Percentiles rank a stretch among this genome's conserved stretches.
These are phyloP conservation scores for Drosophila aldrichi DNA, from an alignment of 2,888 invertebrate genomes.

Conservation along the genomic window DNA sequence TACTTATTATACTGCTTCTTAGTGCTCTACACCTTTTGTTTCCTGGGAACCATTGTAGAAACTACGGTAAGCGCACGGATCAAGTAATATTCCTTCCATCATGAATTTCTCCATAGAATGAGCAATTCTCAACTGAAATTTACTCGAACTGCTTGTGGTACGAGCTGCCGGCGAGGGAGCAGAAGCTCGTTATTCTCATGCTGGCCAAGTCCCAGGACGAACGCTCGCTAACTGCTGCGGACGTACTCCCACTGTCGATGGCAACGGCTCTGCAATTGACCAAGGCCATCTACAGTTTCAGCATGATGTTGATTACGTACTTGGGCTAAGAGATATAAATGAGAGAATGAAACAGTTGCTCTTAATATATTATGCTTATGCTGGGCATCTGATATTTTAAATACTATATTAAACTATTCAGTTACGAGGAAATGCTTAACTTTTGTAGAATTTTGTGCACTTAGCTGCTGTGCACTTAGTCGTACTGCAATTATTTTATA, in stretches of 20 bases:
- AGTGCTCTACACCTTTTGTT: constrained; percentile 70
- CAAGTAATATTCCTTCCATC: not conserved
- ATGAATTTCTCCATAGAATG: constrained; percentile 38
- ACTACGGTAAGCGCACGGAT: constrained; percentile 49
- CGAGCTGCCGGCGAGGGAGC: constrained; percentile 52
- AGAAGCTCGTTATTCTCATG: constrained; percentile 65
- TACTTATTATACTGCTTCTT: constrained; percentile 54
- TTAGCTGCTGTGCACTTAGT: too few relatives aligned
- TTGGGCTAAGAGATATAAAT: constrained; percentile 26
- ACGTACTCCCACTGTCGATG: constrained; percentile 62
- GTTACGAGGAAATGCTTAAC: too few relatives aligned
- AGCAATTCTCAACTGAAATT: constrained; percentile 45
- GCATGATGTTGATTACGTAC: constrained; percentile 64
- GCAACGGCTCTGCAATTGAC: constrained; percentile 62
- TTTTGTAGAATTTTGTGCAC: too few relatives aligned
- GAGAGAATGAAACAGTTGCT: not conserved
- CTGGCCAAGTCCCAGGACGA: constrained; percentile 61
- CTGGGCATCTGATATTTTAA: too few relatives aligned
- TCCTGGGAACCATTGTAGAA: constrained; percentile 71
- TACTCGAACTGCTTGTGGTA: constrained; percentile 71
- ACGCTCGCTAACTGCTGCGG: constrained; percentile 45
- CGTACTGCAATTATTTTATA: too few relatives aligned
- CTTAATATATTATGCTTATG: not conserved
- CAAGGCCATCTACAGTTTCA: constrained; percentile 67
- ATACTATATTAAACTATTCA: too few relatives aligned